Percentiles rank a stretch among this genome's conserved stretches.
phyloP scores from a whole-genome alignment of 2,113 vertebrate genomes.

The Mixornis gularis region DNA sequence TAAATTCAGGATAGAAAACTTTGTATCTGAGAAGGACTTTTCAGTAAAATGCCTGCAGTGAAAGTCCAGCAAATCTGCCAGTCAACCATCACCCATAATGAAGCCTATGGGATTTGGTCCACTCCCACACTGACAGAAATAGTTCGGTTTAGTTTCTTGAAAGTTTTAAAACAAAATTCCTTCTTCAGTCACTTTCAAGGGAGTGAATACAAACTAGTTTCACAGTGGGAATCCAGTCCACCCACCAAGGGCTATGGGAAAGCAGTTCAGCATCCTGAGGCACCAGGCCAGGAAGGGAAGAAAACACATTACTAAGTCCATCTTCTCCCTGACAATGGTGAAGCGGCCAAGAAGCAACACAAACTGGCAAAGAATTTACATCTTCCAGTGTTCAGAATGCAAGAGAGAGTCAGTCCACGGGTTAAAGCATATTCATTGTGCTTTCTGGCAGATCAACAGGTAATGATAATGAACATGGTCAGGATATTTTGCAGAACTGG shows the following conservation, averaged over 20 bases:
- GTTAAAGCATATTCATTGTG: neutral
- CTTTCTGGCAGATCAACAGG: neutral
- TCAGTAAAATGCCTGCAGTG: neutral
- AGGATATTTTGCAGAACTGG: neutral
- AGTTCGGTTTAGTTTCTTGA: neutral
- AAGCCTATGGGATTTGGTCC: neutral
- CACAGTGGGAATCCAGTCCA: neutral
- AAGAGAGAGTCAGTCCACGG: neutral
- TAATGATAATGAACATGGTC: neutral
- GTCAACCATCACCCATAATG: neutral
- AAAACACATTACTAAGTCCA: neutral
- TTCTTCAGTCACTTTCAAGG: neutral
- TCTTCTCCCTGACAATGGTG: neutral
- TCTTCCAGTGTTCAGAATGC: neutral
- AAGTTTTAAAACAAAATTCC: conserved; percentile 17
- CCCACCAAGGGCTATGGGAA: neutral
- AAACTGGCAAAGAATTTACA: neutral
- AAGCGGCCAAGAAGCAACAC: neutral
- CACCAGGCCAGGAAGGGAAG: neutral
- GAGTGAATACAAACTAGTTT: neutral
- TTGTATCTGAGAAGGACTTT: neutral
- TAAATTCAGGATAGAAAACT: neutral
- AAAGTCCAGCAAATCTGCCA: neutral
- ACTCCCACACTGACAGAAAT: neutral
- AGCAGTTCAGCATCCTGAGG: neutral